A percentile compares a stretch with the other conserved stretches of the same genome.
phyloP scores from a whole-genome alignment of 1,140 invertebrate species.

The Probaryconus sp. region DNA sequence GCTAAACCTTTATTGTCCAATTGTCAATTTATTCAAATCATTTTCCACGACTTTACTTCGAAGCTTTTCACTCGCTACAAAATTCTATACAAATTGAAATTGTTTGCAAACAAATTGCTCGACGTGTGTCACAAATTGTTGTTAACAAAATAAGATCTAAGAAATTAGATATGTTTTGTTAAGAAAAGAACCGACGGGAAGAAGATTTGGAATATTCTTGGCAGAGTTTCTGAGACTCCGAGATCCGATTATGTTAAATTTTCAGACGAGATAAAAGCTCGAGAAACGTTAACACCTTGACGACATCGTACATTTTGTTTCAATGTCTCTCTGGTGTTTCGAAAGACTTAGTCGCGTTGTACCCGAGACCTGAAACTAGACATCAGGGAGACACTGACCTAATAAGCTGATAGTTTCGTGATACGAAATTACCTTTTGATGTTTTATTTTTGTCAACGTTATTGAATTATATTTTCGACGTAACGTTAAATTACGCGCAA shows the following conservation, averaged over 20 bases:
- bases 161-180: no score
- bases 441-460: slow-evolving; percentile 9
- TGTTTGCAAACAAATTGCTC: no score
- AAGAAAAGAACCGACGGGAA: no score
- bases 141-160: no score
- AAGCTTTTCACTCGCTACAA: no score
- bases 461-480: slow-evolving; percentile 26
- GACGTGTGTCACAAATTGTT: no score
- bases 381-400: slow-evolving; percentile 42
- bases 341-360: slow-evolving; percentile 16
- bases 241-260: slow-evolving; percentile 58
- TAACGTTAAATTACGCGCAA: slow-evolving; percentile 13
- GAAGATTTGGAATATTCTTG: slow-evolving; percentile 31
- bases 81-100: no score
- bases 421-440: slow-evolving; percentile 8
- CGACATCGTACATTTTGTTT: slow-evolving; percentile 36
- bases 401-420: slow-evolving; percentile 24
- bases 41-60: no score
- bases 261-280: slow-evolving; percentile 43
- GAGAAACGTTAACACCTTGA: slow-evolving; percentile 38
- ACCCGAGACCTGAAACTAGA: slow-evolving; percentile 25
- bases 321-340: slow-evolving; percentile 31
- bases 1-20: no score
- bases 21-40: no score
- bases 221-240: slow-evolving; percentile 43